Conservation (phyloP, 2,797 vertebrate species). For the Cyclura pinguis region DNA sequence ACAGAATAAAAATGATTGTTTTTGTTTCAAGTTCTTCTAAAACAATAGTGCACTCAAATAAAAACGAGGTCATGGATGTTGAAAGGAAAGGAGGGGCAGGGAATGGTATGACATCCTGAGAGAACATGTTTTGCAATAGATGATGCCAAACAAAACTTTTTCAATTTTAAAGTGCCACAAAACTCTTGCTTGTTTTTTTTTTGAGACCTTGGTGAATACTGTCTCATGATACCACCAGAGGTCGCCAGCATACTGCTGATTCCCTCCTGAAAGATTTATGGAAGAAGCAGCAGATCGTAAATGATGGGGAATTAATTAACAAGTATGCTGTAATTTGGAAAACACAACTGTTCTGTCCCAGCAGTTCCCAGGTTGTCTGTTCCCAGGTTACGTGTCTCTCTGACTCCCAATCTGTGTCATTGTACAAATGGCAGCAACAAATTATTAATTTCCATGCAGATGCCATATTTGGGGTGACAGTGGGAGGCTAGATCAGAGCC, state of each 20-base stretch:
- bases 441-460: background rate
- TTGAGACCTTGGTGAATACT: background rate
- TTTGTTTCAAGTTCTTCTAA: too few relatives aligned
- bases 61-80: too few relatives aligned
- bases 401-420: too few relatives aligned
- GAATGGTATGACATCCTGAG: background rate
- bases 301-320: background rate
- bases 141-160: background rate
- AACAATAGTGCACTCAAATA: too few relatives aligned
- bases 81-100: background rate
- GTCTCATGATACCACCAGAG: slow-evolving; percentile 50
- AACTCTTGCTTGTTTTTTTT: background rate
- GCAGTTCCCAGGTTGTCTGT: background rate
- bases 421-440: background rate
- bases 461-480: background rate
- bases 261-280: background rate
- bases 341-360: background rate
- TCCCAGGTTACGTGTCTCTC: background rate
- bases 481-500: background rate
- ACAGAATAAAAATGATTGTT: background rate
- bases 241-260: slow-evolving; percentile 47
- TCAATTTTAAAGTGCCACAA: background rate
- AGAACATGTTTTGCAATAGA: background rate
- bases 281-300: background rate
- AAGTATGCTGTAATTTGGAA: background rate